Conservation (phyloP, 2,113 vertebrate species). For the Catharus fuscescens region DNA sequence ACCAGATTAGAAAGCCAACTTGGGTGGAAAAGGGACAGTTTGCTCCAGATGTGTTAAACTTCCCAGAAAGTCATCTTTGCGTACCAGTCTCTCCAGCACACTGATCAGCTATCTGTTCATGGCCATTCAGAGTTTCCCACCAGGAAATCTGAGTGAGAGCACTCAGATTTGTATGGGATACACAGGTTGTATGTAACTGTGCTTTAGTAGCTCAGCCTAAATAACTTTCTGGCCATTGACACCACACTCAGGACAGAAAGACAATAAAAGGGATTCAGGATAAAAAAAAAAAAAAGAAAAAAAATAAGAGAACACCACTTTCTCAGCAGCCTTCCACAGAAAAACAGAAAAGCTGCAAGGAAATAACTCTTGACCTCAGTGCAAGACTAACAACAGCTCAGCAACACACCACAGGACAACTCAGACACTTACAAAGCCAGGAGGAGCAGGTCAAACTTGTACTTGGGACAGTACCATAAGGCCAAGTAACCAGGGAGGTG, state of each 20-base stretch:
- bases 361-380: neutral
- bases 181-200: rapidly evolving
- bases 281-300: neutral
- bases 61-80: neutral
- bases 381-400: neutral
- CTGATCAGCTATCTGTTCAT: neutral
- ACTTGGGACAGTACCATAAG: neutral
- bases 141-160: neutral
- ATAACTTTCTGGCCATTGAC: neutral
- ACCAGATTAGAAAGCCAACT: neutral
- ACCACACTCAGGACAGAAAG: conserved; percentile 20
- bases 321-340: neutral
- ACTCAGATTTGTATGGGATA: neutral
- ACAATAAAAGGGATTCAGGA: neutral
- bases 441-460: conserved; percentile 16
- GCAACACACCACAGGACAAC: neutral
- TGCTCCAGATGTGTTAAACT: neutral
- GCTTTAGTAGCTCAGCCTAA: neutral
- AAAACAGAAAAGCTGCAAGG: conserved; percentile 5
- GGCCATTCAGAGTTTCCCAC: neutral
- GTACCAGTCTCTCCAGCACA: neutral
- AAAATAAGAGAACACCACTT: neutral
- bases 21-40: neutral
- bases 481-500: neutral
- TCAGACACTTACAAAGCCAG: neutral